Conservation (phyloP, 2,797 vertebrate species). For the Pelochelys cantorii region DNA sequence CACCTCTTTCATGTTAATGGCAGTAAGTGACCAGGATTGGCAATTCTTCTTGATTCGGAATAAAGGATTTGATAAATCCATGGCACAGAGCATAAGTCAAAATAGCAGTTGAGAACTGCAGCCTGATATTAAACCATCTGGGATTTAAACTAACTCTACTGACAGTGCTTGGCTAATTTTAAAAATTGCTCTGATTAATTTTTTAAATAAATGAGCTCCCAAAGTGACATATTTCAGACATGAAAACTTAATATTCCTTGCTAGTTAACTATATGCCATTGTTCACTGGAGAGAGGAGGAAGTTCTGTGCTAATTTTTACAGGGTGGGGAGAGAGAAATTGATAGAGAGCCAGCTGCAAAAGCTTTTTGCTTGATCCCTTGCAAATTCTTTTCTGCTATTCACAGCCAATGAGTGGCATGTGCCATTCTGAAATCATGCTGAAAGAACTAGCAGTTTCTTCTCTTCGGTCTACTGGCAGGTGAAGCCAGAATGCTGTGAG, state of each 20-base stretch:
- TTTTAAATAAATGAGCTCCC: slow-evolving; percentile 72
- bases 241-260: slow-evolving; percentile 71
- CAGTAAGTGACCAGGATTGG: slow-evolving; percentile 29
- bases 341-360: slow-evolving; percentile 35
- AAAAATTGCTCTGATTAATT: slow-evolving; percentile 66
- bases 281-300: slow-evolving; percentile 49
- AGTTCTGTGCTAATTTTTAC: slow-evolving; percentile 50
- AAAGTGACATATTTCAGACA: slow-evolving; percentile 73
- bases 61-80: slow-evolving; percentile 63
- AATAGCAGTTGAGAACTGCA: slow-evolving; percentile 58
- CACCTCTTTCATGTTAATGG: slow-evolving; percentile 46
- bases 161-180: slow-evolving; percentile 72
- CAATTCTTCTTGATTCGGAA: slow-evolving; percentile 52
- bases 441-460: slow-evolving; percentile 61
- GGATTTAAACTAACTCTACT: slow-evolving; percentile 67
- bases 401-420: slow-evolving; percentile 55
- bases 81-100: slow-evolving; percentile 54
- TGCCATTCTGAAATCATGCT: slow-evolving; percentile 33
- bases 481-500: slow-evolving; percentile 73
- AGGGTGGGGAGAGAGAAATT: slow-evolving; percentile 4
- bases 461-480: slow-evolving; percentile 52
- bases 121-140: slow-evolving; percentile 65
- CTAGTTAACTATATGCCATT: slow-evolving; percentile 39
- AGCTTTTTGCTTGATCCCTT: slow-evolving; percentile 62
- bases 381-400: slow-evolving; percentile 70